These are phyloP conservation scores for Holotrichia oblita DNA, from an alignment of 1,140 invertebrate species.

Conservation along the genomic window DNA sequence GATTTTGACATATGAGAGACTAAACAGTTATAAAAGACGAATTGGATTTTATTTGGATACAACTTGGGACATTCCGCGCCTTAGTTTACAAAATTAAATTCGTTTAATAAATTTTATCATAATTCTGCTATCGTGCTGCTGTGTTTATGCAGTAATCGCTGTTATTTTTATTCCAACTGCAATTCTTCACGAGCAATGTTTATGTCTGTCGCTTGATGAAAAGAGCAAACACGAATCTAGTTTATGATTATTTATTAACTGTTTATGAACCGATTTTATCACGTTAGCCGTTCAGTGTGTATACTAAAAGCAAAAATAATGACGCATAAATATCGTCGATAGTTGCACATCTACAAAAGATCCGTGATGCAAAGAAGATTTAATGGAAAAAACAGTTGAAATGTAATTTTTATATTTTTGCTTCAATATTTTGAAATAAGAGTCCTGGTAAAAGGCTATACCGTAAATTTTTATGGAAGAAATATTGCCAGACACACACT, in stretches of 20 bases:
- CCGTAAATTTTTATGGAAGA: too few species aligned
- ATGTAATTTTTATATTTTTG: too few species aligned
- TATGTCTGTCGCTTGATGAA: not conserved
- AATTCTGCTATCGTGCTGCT: not conserved
- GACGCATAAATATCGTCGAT: not conserved
- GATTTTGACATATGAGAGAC: not conserved
- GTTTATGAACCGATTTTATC: constrained; percentile 30
- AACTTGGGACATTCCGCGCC: not conserved
- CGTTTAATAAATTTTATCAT: not conserved
- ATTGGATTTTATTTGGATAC: not conserved
- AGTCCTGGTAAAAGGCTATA: too few species aligned
- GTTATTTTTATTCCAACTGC: not conserved
- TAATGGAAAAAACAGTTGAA: too few species aligned
- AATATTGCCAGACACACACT: too few species aligned
- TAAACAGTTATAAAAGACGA: constrained; percentile 5
- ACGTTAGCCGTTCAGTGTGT: not conserved
- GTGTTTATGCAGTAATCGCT: not conserved
- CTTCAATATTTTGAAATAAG: too few species aligned
- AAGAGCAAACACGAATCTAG: not conserved
- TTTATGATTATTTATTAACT: constrained; percentile 28
- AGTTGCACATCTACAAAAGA: not conserved
- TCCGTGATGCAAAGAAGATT: too few species aligned
- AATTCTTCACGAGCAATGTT: not conserved
- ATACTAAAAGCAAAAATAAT: not conserved
- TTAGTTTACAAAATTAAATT: not conserved